phyloP scores from a whole-genome alignment of 2,888 invertebrate species.

The Scrobipalpa atriplicella region DNA sequence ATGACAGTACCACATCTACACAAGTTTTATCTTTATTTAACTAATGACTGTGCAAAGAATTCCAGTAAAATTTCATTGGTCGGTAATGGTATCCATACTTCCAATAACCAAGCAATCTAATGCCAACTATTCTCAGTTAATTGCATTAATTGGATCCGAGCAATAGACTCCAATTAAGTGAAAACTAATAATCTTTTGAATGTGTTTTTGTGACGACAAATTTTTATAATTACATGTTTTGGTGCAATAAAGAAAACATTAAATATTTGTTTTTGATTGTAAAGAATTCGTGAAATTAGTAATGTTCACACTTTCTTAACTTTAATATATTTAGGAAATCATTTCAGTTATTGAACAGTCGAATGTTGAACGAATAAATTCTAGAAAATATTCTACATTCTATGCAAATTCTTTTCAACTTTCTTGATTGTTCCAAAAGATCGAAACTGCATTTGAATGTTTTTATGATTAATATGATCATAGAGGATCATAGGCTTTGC shows the following conservation, averaged over 20 bases:
- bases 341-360: not conserved
- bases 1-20: not conserved
- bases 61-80: conserved; percentile 8
- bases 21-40: not conserved
- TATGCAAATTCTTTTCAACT: too few species aligned
- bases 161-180: conserved; percentile 15
- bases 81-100: not conserved
- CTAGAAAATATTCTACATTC: too few species aligned
- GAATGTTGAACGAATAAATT: too few species aligned
- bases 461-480: too few species aligned
- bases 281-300: not conserved
- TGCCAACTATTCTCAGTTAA: not conserved
- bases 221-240: not conserved
- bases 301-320: not conserved
- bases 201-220: not conserved
- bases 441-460: too few species aligned
- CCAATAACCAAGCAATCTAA: not conserved
- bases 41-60: not conserved
- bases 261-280: not conserved
- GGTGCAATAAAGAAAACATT: too few species aligned
- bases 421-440: too few species aligned
- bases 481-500: too few species aligned
- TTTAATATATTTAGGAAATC: not conserved
- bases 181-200: conserved; percentile 14
- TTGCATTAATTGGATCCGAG: conserved; percentile 16